Conservation (phyloP, 2,888 invertebrate genomes). For the Achlya flavicornis region DNA sequence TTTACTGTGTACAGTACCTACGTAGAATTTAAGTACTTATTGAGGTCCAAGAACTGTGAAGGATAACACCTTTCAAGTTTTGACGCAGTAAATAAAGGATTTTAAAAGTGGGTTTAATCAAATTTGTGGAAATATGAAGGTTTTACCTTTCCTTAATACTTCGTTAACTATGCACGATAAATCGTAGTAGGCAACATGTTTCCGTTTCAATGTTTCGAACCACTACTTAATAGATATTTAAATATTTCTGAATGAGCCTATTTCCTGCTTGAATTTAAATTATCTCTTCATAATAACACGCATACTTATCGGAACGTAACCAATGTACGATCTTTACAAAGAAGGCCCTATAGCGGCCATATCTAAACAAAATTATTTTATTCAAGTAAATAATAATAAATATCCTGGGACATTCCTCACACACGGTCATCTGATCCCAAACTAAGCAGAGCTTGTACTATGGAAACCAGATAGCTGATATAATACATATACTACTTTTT, state of each 20-base stretch:
- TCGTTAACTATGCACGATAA: slow-evolving; percentile 2
- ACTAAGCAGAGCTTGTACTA: too few relatives aligned
- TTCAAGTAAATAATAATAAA: too few relatives aligned
- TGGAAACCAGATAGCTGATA: too few relatives aligned
- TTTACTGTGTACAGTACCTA: slow-evolving; percentile 5
- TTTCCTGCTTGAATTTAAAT: background rate
- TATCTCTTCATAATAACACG: background rate
- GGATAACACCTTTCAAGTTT: slow-evolving; percentile 51
- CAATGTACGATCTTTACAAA: background rate
- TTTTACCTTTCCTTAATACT: background rate
- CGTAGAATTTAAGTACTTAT: background rate
- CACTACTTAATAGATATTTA: background rate
- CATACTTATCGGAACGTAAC: background rate
- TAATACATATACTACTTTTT: too few relatives aligned
- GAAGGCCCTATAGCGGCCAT: background rate
- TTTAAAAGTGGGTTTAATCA: background rate
- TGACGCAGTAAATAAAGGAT: slow-evolving; percentile 27
- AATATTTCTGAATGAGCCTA: background rate
- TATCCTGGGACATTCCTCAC: too few relatives aligned
- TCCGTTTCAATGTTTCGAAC: background rate
- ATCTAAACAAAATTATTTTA: background rate
- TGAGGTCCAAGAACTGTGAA: slow-evolving; percentile 32
- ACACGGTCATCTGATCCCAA: too few relatives aligned
- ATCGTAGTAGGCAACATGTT: background rate
- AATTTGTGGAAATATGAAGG: background rate